These are phyloP conservation scores for Andrena hattorfiana DNA, from an alignment of 2,888 invertebrate genomes.

Conservation along the genomic window DNA sequence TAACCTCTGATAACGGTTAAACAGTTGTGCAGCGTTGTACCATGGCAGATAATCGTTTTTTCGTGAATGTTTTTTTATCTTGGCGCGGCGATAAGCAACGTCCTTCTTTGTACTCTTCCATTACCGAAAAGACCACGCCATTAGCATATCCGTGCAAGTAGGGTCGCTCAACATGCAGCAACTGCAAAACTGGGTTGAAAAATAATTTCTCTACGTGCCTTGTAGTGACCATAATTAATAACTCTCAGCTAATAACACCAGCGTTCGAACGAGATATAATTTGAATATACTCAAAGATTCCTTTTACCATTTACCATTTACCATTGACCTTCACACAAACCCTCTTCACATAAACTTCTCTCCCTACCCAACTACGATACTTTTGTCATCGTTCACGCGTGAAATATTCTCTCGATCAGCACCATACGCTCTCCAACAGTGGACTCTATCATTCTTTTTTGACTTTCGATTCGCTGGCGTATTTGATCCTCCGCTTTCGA, in stretches of 20 bases:
- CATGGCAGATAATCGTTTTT: slow-evolving; percentile 16
- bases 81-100: neutral
- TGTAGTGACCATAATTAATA: neutral
- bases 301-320: neutral
- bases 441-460: neutral
- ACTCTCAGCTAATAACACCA: neutral
- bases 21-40: neutral
- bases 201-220: no score
- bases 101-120: neutral
- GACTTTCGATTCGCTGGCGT: neutral
- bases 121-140: neutral
- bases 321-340: no score
- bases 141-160: neutral
- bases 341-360: no score
- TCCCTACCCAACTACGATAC: neutral
- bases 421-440: no score
- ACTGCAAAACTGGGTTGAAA: no score
- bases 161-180: no score
- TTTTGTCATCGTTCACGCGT: no score
- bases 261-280: neutral
- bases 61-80: neutral
- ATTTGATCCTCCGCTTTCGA: slow-evolving; percentile 13
- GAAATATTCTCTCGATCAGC: no score
- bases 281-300: slow-evolving; percentile 4
- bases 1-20: slow-evolving; percentile 12